Percentiles rank a stretch among this genome's conserved stretches.
phyloP scores from a whole-genome alignment of 2,797 vertebrate species.

The Notamacropus eugenii region DNA sequence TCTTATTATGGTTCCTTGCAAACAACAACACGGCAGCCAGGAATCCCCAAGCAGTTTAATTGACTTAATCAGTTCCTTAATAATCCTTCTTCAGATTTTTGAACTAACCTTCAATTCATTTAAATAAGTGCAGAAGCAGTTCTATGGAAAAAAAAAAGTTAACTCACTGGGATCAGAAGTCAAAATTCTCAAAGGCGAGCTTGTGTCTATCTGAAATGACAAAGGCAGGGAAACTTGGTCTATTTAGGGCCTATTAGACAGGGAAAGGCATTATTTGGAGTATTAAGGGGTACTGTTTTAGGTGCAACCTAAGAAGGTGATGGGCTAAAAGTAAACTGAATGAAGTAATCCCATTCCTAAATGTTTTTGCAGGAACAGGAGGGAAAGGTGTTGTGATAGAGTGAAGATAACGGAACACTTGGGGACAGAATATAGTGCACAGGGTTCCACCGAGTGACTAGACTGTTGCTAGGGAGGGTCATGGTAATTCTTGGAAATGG shows the following conservation, averaged over 20 bases:
- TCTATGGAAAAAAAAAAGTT: constrained; percentile 44
- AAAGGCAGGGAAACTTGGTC: background rate
- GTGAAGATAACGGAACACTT: background rate
- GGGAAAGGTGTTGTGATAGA: background rate
- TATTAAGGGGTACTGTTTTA: background rate
- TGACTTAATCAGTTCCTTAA: constrained; percentile 82
- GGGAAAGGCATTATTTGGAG: background rate
- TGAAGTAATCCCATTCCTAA: background rate
- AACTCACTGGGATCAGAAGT: constrained; percentile 53
- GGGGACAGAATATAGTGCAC: background rate
- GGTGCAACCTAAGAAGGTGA: background rate
- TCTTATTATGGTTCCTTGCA: constrained; percentile 78
- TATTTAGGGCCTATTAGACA: background rate
- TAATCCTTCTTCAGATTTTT: constrained; percentile 77
- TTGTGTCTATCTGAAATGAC: constrained; percentile 11
- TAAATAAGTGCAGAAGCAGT: constrained; percentile 73
- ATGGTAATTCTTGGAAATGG: background rate
- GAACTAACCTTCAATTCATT: constrained; percentile 75
- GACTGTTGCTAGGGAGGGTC: background rate
- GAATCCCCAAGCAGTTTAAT: constrained; percentile 77
- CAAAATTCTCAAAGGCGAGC: constrained; percentile 50
- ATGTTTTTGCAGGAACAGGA: background rate
- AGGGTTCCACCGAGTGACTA: background rate
- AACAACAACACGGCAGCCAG: constrained; percentile 75
- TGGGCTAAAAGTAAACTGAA: background rate